Base-by-base conservation (phyloP, 2,888 invertebrate genomes). In the Drosophila antonietae region DNA sequence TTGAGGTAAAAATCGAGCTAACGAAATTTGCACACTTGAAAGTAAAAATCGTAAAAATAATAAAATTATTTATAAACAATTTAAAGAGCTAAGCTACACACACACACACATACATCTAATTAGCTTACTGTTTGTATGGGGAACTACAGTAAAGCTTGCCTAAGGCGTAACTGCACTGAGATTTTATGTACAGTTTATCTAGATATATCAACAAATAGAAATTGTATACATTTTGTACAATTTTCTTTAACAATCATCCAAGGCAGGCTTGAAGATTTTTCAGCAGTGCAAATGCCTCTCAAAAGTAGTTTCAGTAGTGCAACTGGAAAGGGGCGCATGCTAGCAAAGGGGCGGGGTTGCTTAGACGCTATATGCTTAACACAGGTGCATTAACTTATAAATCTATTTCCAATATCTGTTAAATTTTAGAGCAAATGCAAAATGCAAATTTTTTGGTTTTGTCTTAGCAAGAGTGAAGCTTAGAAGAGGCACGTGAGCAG, bases 61-160 rank as follows among this genome's bases (percentile, higher is more conserved):
- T 28, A 28, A 18, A 18, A 20, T 51, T 20, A 51, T 51, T 51
- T 51, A 51, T 51, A 51, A 51, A 51, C 33, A 20, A 35, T 35
- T 51, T 4, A 18, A 12, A 49, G 6, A 49, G n/a, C 6, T 7
- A 18, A 33, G 12, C 18, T 14, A 49, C 10, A 49, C 51, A 33
- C 51, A 33, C 18, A 43, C 49, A 49, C 31, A 33, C 31, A 47
- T 8, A 18, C 35, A 5, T 20, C 35, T 35, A 35, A 37, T 8
- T 10, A 37, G 52, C 49, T 64, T 69, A 39, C 14, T 52, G 31
- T 61, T 57, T 3, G n/a, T 62, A n/a, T 47, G 14, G 20, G 18
- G n/a, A 44, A 37, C 14, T 55, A 49, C 33, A 51, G 51, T 51
- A 35, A 51, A 51, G 8, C 18, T 18, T 51, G 33, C 49, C n/a